Evolutionary conservation across 2,888 invertebrate species (phyloP).

Genomic region (Therioaphis trifolii): DNA sequence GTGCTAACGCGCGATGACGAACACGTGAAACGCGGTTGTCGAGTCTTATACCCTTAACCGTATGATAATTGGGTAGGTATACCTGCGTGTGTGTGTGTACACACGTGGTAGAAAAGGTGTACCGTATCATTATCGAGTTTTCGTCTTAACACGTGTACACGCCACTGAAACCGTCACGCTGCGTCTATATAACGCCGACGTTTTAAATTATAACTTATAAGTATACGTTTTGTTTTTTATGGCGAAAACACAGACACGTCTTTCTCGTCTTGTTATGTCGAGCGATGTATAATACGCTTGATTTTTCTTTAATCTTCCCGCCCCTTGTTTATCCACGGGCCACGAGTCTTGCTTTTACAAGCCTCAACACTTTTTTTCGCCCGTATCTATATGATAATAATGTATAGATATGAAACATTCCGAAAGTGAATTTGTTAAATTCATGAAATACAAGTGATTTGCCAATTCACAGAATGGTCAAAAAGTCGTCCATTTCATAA

Average conservation of each 20-base stretch:
- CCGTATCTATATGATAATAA: too few species aligned
- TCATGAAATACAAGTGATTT: too few species aligned
- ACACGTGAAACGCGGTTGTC: neutral
- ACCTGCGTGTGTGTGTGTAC: too few species aligned
- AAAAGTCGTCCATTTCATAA: too few species aligned
- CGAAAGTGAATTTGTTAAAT: too few species aligned
- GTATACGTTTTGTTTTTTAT: neutral
- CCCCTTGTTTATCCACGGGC: too few species aligned
- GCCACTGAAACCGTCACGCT: neutral
- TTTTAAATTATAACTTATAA: too few species aligned
- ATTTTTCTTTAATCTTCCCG: neutral
- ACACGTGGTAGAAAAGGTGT: neutral
- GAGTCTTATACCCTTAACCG: slow-evolving; percentile 5
- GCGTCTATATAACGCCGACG: neutral
- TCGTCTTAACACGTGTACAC: neutral
- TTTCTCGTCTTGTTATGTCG: neutral
- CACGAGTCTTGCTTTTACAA: too few species aligned
- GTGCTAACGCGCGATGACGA: too few species aligned
- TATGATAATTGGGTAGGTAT: slow-evolving; percentile 11
- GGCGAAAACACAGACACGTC: neutral
- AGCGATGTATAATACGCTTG: neutral
- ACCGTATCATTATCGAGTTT: neutral
- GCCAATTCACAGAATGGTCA: too few species aligned
- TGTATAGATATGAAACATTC: too few species aligned
- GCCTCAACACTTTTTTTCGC: too few species aligned